Base-by-base conservation (phyloP, 2,113 vertebrate genomes). In the Maccullochella peelii region DNA sequence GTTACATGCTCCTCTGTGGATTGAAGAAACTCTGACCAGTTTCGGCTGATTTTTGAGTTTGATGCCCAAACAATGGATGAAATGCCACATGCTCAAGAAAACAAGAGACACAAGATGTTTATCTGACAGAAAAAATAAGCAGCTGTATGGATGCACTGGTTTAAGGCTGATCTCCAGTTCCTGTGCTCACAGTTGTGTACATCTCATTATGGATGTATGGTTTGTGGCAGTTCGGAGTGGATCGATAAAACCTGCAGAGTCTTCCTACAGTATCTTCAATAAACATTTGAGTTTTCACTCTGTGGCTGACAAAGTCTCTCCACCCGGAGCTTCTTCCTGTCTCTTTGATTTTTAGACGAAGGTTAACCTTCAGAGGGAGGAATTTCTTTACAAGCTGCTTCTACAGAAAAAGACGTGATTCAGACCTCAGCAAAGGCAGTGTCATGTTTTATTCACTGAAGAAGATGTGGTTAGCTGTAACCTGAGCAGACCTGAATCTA, bases 371-470 rank as follows among this genome's bases (percentile, higher is more conserved):
- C 58, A 75, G 74, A 75, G 38, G 40, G 71, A 44, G 55, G 63
- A 21, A 16, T 75, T 47, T 71, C 47, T 62, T 61, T 78, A 49
- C 25, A 61, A 54, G 57, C 27, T 74, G 57, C 69, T 47, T 49
- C 49, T 21, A 27, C 67, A 67, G 40, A 73, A 79, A 80, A 77
- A 18, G 33, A 77, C 10, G 3, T 25, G 49, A 67, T 67, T 69
- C 67, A 55, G 66, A 83, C 49, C 62, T 73, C 62, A 15, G 61
- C 18, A n/a, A 77, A 52, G 38, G 55, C 62, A 21, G 36, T 33
- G 63, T 15, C 69, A 80, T 84, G 54, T 81, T 84, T 84, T 79
- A 84, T 84, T 84, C 70, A 52, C 73, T 6, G 20, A 15, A 71
- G 59, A 50, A 40, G 25, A 78, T 1, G 1, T 42, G 52, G 73